Evolutionary conservation across 2,113 vertebrate genomes (phyloP), one percentile per base, ranked within the genome.

Genomic region (Apaloderma vittatum): DNA sequence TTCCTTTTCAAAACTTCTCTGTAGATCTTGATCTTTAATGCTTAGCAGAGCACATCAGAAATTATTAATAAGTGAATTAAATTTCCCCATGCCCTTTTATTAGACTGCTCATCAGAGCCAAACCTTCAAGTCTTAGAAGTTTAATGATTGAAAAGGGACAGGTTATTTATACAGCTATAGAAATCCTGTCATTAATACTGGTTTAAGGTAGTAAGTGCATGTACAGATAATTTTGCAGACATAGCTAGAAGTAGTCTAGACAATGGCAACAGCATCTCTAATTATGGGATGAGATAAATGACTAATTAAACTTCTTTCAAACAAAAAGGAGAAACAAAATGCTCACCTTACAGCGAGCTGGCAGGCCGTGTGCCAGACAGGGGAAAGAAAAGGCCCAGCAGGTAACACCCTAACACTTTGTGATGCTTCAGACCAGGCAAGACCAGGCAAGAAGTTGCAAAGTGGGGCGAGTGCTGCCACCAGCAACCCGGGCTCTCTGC

Each of bases 381-480:
- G 49, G 65, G 36, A 24, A 30, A 22, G 82, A 4, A 8, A 34
- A 52, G 36, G 19, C 58, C 19, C 15, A 13, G 59, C n/a, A 59
- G 51, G 6, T 12, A 48, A 26, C 30, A 11, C 7, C 16, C 23
- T 27, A 34, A 15, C 26, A 5, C 80, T 17, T 18, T 0, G 2
- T 3, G 65, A 9, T 8, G 48, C 26, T 29, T 59, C 23, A 26
- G 54, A 15, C 9, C 27, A 27, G 37, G n/a, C n/a, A 37, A 36
- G 8, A 15, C 0, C n/a, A n/a, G n/a, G n/a, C n/a, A n/a, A 18
- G 55, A 36, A 24, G 61, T 0, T 18, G 68, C 52, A 18, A 23
- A 59, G 29, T 29, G 0, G 5, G 24, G 4, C 0, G 3, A 29
- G 46, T 2, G 40, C 43, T 29, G 66, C 30, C 3, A 0, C 8